These are phyloP conservation scores for Drosophila lacertosa DNA, from an alignment of 1,140 invertebrate genomes.

Conservation along the genomic window DNA sequence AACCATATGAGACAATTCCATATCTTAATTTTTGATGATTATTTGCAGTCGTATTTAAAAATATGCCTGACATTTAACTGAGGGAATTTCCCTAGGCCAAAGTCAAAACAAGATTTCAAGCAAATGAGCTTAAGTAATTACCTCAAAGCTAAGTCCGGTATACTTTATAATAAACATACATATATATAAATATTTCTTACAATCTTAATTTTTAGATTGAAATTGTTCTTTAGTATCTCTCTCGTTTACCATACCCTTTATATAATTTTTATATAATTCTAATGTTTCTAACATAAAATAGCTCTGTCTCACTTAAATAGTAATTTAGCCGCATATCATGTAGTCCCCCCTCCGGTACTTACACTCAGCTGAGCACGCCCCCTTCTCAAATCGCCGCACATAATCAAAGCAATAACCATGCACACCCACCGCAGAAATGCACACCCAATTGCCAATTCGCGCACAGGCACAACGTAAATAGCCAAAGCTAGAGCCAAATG, in stretches of 20 bases:
- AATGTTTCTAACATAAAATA: not conserved
- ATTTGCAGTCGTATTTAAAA: conserved; percentile 6
- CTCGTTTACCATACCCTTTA: too few relatives aligned
- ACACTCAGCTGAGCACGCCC: conserved; percentile 1
- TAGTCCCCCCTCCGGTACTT: conserved; percentile 19
- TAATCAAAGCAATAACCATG: conserved; percentile 47
- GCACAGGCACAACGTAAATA: conserved; percentile 15
- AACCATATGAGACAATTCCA: conserved; percentile 14
- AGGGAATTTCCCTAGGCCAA: conserved; percentile 15
- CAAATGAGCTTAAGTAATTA: too few relatives aligned
- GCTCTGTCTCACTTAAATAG: conserved; percentile 1
- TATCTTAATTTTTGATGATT: conserved; percentile 7
- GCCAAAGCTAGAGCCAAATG: conserved; percentile 49
- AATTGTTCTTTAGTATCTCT: too few relatives aligned
- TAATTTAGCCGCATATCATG: conserved; percentile 52
- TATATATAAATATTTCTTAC: too few relatives aligned
- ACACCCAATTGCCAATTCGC: conserved; percentile 21
- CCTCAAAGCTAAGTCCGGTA: too few relatives aligned
- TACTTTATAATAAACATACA: too few relatives aligned
- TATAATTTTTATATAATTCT: too few relatives aligned
- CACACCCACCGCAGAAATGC: conserved; percentile 43
- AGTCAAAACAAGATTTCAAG: not conserved
- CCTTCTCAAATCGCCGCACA: conserved; percentile 24
- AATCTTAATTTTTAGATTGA: too few relatives aligned
- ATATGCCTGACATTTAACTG: not conserved